Conservation (phyloP, 2,888 invertebrate species). For the Cerastis rubricosa region DNA sequence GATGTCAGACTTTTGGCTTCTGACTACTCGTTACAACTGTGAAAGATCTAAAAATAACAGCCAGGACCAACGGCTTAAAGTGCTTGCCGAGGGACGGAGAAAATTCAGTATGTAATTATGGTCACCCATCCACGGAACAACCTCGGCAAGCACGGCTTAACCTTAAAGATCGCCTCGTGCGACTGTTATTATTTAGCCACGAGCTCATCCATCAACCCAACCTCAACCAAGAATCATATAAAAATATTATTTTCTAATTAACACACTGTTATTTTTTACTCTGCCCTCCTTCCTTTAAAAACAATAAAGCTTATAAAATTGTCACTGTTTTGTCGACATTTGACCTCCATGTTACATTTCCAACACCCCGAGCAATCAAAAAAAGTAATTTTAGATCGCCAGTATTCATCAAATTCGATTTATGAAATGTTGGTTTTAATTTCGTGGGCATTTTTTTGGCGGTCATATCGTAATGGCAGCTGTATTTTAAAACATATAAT, state of each 20-base stretch:
- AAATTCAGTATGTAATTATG: too few relatives aligned
- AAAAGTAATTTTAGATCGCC: slow-evolving; percentile 48
- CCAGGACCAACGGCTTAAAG: too few relatives aligned
- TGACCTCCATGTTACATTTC: slow-evolving; percentile 32
- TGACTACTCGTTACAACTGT: too few relatives aligned
- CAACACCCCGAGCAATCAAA: slow-evolving; percentile 33
- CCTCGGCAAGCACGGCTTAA: too few relatives aligned
- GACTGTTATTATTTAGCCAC: too few relatives aligned
- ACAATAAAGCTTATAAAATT: slow-evolving; percentile 41
- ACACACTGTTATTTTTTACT: slow-evolving; percentile 18
- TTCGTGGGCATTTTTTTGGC: slow-evolving; percentile 26
- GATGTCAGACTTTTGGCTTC: too few relatives aligned
- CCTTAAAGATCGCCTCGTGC: too few relatives aligned
- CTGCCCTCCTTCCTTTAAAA: background rate
- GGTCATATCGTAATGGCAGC: slow-evolving; percentile 15
- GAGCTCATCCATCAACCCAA: too few relatives aligned
- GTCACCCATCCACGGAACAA: too few relatives aligned
- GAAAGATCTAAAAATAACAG: too few relatives aligned
- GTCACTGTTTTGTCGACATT: slow-evolving; percentile 19
- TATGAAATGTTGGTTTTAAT: slow-evolving; percentile 56
- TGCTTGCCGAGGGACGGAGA: too few relatives aligned
- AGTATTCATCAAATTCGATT: slow-evolving; percentile 53
- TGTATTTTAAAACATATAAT: slow-evolving; percentile 9
- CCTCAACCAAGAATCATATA: too few relatives aligned
- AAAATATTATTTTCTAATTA: slow-evolving; percentile 13